phyloP scores from a whole-genome alignment of 2,888 invertebrate genomes.

The Cepaea hortensis region DNA sequence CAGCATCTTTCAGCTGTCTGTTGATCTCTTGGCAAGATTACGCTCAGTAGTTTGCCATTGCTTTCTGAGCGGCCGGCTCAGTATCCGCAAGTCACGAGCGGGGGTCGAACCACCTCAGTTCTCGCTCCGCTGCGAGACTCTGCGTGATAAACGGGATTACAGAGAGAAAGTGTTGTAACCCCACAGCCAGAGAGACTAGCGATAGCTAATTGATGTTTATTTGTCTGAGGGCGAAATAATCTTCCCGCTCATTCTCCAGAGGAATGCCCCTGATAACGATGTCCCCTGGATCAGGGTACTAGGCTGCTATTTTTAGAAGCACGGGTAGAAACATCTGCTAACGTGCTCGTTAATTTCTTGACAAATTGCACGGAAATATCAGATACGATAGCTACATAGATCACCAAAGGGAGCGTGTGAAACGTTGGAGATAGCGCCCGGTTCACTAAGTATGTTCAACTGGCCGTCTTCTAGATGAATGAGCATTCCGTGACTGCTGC shows the following conservation, averaged over 20 bases:
- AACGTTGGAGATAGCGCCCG: not conserved
- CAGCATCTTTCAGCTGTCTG: too few relatives aligned
- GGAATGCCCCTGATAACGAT: constrained; percentile 15
- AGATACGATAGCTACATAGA: not conserved
- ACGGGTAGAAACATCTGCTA: constrained; percentile 8
- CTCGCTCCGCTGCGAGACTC: too few relatives aligned
- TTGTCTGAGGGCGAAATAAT: not conserved
- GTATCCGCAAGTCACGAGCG: too few relatives aligned
- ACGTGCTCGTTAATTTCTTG: constrained; percentile 8
- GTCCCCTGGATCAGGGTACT: constrained; percentile 6
- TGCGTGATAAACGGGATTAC: too few relatives aligned
- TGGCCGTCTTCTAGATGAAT: too few relatives aligned
- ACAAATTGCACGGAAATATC: not conserved
- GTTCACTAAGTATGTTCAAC: not conserved
- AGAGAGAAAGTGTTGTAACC: too few relatives aligned
- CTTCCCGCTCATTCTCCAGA: not conserved
- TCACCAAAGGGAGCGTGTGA: not conserved
- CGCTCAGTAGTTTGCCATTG: too few relatives aligned
- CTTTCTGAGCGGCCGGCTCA: too few relatives aligned
- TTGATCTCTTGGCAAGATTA: too few relatives aligned
- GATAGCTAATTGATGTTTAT: constrained; percentile 20
- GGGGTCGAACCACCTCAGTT: too few relatives aligned
- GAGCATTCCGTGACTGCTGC: too few relatives aligned
- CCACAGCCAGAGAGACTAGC: too few relatives aligned
- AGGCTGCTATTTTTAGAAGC: not conserved